Conservation (phyloP, 2,113 vertebrate genomes). For the Solea senegalensis region DNA sequence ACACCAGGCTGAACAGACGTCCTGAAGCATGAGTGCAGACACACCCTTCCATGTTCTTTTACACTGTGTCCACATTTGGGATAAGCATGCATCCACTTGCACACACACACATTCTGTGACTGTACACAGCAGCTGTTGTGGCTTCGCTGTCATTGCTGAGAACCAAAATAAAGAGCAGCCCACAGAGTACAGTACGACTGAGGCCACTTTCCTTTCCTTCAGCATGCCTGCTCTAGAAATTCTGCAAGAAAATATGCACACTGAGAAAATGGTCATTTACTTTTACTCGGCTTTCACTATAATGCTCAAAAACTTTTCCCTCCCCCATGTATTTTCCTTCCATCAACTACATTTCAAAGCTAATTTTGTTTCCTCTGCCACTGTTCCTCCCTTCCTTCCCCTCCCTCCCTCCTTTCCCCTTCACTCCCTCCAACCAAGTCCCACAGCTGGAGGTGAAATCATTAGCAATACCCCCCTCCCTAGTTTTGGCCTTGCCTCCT, state of each 20-base stretch:
- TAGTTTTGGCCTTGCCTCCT: constrained; percentile 55
- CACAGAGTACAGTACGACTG: constrained; percentile 12
- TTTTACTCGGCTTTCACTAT: constrained; percentile 54
- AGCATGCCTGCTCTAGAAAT: constrained; percentile 1
- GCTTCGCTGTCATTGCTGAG: constrained; percentile 56
- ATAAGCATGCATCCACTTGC: constrained; percentile 27
- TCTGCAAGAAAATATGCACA: constrained; percentile 25
- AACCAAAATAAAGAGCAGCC: constrained; percentile 59
- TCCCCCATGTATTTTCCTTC: constrained; percentile 67
- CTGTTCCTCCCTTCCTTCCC: constrained; percentile 69
- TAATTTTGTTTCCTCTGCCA: constrained; percentile 69
- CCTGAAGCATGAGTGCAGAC: constrained; percentile 53
- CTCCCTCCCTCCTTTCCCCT: constrained; percentile 35
- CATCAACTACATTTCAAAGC: constrained; percentile 75
- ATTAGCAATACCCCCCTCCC: constrained; percentile 72
- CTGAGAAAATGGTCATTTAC: constrained; percentile 57
- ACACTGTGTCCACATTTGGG: constrained; percentile 58
- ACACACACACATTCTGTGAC: constrained; percentile 24
- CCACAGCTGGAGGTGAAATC: constrained; percentile 80
- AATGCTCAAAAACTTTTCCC: constrained; percentile 52
- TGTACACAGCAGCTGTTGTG: constrained; percentile 68
- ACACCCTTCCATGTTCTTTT: constrained; percentile 61
- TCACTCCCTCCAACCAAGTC: constrained; percentile 64
- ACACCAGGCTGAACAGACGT: constrained; percentile 52
- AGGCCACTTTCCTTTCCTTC: constrained; percentile 5